Conservation (phyloP, 2,888 invertebrate genomes). For the Spialia ferax region DNA sequence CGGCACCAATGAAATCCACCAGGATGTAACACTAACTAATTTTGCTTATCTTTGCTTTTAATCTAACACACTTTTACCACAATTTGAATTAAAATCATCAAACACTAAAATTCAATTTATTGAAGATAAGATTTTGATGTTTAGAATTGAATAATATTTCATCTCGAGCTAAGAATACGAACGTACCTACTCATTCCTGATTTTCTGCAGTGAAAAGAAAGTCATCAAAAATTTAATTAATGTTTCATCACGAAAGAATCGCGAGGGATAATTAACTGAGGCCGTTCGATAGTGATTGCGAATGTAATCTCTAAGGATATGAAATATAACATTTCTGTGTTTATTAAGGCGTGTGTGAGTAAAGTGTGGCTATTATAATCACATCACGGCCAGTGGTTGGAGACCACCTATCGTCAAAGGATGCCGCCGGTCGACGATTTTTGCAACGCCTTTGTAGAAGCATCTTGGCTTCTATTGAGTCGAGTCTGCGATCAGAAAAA, state of each 20-base stretch:
- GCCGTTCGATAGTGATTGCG: slow-evolving; percentile 59
- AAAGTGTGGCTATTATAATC: slow-evolving; percentile 84
- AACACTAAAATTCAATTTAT: neutral
- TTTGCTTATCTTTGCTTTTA: slow-evolving; percentile 62
- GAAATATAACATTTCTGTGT: slow-evolving; percentile 58
- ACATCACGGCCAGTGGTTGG: slow-evolving; percentile 70
- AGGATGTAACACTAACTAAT: slow-evolving; percentile 69
- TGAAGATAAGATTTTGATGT: too few relatives aligned
- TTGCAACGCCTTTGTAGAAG: slow-evolving; percentile 75
- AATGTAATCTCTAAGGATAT: slow-evolving; percentile 57
- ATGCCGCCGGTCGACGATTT: slow-evolving; percentile 76
- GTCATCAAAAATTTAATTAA: slow-evolving; percentile 70
- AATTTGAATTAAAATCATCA: slow-evolving; percentile 38
- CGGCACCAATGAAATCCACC: slow-evolving; percentile 71
- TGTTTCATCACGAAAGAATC: slow-evolving; percentile 61
- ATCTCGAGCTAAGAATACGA: slow-evolving; percentile 40
- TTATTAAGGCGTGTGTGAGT: slow-evolving; percentile 69
- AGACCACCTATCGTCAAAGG: slow-evolving; percentile 85
- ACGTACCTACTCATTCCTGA: slow-evolving; percentile 52
- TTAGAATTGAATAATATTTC: slow-evolving; percentile 46
- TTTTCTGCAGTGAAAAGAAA: slow-evolving; percentile 57
- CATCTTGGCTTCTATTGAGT: slow-evolving; percentile 70
- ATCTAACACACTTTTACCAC: slow-evolving; percentile 51
- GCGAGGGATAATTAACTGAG: slow-evolving; percentile 59
- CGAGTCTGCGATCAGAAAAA: slow-evolving; percentile 57